Base-by-base conservation (phyloP, 2,113 vertebrate species). In the Lonchura striata region DNA sequence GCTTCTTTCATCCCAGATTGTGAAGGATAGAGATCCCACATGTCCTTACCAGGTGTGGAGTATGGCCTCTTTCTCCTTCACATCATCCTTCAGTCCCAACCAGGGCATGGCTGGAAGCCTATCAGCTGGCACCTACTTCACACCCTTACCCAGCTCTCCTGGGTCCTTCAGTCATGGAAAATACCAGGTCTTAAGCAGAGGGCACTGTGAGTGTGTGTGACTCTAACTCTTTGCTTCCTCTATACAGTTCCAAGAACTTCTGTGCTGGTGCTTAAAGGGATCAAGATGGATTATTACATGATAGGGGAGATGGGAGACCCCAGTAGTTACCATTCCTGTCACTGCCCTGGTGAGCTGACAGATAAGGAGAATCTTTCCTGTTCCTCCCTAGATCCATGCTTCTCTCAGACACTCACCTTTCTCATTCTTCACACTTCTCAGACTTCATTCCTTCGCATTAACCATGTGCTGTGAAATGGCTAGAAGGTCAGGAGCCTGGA, bases 31-130 rank as follows among this genome's bases (percentile, higher is more conserved):
- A 37, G 70, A 52, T 39, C 53, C 9, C 13, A 7, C 15, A 18
- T 12, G 37, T 47, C 59, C 86, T 97, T 95, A 92, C 65, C 86
- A 76, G 90, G 46, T 82, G 76, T 46, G 50, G 63, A 68, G 18
- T 33, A 33, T 15, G 68, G 17, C 5, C 23, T 69, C 47, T 77
- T 85, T 88, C 69, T 78, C 41, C 41, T 90, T 91, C 57, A 47
- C 3, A 13, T 53, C 4, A 3, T 68, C 41, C 27, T 84, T 81
- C 42, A 70, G 11, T 35, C 22, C 41, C 71, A 70, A 42, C n/a
- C 49, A 59, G 19, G 11, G 13, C 28, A 33, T 61, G 84, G 37
- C 44, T 49, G 63, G 44, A 13, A 79, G 31, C 37, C 63, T 25
- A 60, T 87, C n/a, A 52, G 7, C 56, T 28, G 23, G 21, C 25